These are phyloP conservation scores for Vanacampus margaritifer DNA, from an alignment of 2,113 vertebrate genomes.

Conservation along the genomic window DNA sequence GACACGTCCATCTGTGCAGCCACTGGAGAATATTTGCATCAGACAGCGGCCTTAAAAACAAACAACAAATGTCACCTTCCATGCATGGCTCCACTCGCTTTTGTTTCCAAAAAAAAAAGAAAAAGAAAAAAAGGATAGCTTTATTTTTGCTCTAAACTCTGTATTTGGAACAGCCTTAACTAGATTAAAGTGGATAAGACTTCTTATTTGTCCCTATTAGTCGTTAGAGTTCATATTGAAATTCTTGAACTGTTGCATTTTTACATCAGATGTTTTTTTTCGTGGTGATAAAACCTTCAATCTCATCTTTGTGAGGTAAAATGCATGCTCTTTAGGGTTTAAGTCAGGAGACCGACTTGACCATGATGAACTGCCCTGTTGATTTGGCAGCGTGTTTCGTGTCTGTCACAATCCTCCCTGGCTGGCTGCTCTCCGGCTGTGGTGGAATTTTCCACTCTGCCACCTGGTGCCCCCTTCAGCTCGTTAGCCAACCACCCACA, in stretches of 20 bases:
- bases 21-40: conserved; percentile 45
- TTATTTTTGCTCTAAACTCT: not conserved
- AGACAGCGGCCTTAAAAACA: conserved; percentile 28
- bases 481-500: not conserved
- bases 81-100: not conserved
- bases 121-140: not conserved
- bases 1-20: conserved; percentile 38
- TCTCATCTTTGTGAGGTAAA: not conserved
- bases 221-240: too few species aligned
- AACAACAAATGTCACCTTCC: conserved; percentile 29
- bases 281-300: too few species aligned
- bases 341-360: not conserved
- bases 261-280: too few species aligned
- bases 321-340: not conserved
- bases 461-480: not conserved
- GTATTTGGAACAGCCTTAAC: not conserved
- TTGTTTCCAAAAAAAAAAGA: not conserved
- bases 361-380: not conserved
- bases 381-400: not conserved
- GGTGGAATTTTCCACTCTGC: not conserved
- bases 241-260: too few species aligned
- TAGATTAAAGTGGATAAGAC: too few species aligned
- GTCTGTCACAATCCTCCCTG: not conserved
- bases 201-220: too few species aligned
- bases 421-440: not conserved